Conservation (phyloP, 2,888 invertebrate species). For the Flabesymbios commensalis region DNA sequence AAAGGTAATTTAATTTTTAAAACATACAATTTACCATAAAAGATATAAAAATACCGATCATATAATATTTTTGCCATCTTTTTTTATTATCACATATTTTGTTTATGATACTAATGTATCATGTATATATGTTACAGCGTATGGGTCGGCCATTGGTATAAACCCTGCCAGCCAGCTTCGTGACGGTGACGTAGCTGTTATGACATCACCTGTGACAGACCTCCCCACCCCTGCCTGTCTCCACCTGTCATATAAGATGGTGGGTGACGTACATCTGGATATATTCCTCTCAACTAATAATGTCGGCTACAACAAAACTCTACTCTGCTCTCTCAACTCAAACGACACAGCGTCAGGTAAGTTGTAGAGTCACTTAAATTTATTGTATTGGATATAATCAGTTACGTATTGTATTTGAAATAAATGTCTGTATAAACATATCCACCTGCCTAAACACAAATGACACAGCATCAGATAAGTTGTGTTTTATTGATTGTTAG, state of each 20-base stretch:
- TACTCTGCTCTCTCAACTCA: slow-evolving; percentile 9
- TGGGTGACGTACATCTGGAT: slow-evolving; percentile 20
- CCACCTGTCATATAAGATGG: slow-evolving; percentile 20
- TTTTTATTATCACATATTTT: too few relatives aligned
- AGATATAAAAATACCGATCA: neutral
- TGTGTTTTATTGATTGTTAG: neutral
- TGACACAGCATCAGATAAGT: too few relatives aligned
- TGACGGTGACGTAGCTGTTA: slow-evolving; percentile 18
- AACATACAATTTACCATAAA: neutral
- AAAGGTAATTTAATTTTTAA: neutral
- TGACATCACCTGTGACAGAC: slow-evolving; percentile 15
- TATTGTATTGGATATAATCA: too few relatives aligned
- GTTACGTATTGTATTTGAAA: too few relatives aligned
- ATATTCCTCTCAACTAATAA: neutral
- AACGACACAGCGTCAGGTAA: neutral
- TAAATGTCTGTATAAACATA: too few relatives aligned
- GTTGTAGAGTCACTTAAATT: too few relatives aligned
- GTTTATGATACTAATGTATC: too few relatives aligned
- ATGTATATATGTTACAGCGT: too few relatives aligned
- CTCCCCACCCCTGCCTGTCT: slow-evolving; percentile 18
- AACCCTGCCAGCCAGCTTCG: neutral
- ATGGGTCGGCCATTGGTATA: too few relatives aligned
- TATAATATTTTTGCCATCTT: neutral
- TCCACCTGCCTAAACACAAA: too few relatives aligned
- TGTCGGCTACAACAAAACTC: neutral